These are phyloP conservation scores for Stegodyphus mimosarum DNA, from an alignment of 1,140 invertebrate genomes.

Conservation along the genomic window DNA sequence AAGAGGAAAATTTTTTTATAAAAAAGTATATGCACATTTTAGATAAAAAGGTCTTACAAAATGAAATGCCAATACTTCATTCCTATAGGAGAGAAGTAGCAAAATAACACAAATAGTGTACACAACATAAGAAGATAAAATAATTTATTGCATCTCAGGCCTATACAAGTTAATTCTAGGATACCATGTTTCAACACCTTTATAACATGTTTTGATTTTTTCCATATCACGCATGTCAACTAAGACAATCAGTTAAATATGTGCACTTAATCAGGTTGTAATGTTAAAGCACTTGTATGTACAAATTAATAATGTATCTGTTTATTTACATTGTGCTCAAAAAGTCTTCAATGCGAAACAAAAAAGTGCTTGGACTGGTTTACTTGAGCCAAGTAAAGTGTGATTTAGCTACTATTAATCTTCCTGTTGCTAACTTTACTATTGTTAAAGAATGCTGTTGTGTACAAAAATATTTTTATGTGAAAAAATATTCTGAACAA, in stretches of 20 bases:
- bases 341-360: constrained; percentile 29
- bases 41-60: not conserved
- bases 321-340: constrained; percentile 60
- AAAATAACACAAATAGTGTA: constrained; percentile 14
- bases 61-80: not conserved
- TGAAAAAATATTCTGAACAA: constrained; percentile 1
- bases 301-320: constrained; percentile 51
- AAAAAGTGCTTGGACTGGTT: constrained; percentile 26
- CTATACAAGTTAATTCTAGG: constrained; percentile 43
- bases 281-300: constrained; percentile 45
- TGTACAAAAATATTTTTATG: constrained; percentile 2
- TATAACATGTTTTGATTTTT: constrained; percentile 54
- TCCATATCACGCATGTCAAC: constrained; percentile 41
- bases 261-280: constrained; percentile 14
- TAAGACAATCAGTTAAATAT: constrained; percentile 52
- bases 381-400: constrained; percentile 6
- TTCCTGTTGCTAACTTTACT: constrained; percentile 23
- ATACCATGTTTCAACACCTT: not conserved
- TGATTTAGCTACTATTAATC: not conserved
- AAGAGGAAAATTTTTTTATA: not conserved
- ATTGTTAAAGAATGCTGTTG: not conserved
- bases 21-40: not conserved
- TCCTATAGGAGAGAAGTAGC: not conserved
- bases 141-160: constrained; percentile 58
- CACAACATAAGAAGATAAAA: constrained; percentile 18